Evolutionary conservation across 2,888 invertebrate species (phyloP), one percentile per base, ranked within the genome.

Genomic region (Chouioia cunea): DNA sequence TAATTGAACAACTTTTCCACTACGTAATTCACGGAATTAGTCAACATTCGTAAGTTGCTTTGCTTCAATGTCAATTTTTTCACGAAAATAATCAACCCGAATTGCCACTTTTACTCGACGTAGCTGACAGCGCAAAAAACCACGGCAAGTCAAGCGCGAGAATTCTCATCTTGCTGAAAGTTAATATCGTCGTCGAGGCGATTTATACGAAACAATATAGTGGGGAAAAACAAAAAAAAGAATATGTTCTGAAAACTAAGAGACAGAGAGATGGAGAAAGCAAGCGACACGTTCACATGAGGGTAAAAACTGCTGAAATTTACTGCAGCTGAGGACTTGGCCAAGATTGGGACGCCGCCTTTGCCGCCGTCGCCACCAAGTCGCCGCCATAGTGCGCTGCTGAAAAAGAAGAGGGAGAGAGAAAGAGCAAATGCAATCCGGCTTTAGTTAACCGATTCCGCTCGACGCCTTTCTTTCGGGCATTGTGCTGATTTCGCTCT

Each of bases 171-270:
- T 70, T 46, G 22, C 36, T 12, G 43, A 52, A 64, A 52, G 64
- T 70, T 60, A 65, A 70, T 70, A 70, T 70, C 54, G 59, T 27
- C 47, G n/a, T 6, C 23, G 8, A 36, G 20, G 14, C 47, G 47
- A 64, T 70, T 70, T 70, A 65, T 43, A 67, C 48, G 57, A 57
- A 62, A 62, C 56, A 56, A 68, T 63, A 68, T 68, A 63, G 18
- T 14, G 52, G 16, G 18, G 12, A n/a, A 16, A 48, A 23, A 50
- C 3, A 12, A 15, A 60, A 48, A 60, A 50, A 50, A 50, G 16
- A 60, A 50, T 8, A 23, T 63, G 20, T n/a, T 6, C 4, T 3
- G 52, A 50, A 23, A 47, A 47, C 23, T 16, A 12, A 64, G 53
- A 44, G 16, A 16, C 8, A 12, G 43, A 46, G 50, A 48, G 44